Evolutionary conservation across 2,113 vertebrate genomes (phyloP).

Genomic region (Thunnus maccoyii): DNA sequence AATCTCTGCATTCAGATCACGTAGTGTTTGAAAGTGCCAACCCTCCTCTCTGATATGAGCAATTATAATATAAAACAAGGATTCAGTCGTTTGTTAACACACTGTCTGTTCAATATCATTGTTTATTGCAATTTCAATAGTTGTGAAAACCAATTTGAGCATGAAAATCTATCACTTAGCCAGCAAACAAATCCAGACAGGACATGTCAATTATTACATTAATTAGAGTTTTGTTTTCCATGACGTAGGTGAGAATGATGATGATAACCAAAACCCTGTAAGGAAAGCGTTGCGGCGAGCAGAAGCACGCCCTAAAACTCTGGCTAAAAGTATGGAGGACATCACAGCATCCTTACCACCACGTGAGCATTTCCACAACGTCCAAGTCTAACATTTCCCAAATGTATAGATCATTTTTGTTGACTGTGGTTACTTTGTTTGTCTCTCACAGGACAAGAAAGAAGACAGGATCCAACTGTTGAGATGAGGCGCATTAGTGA

Average conservation of each 20-base stretch:
- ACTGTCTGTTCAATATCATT: not conserved
- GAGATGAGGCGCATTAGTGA: slow-evolving; percentile 88
- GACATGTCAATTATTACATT: not conserved
- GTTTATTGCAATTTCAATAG: not conserved
- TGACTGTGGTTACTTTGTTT: not conserved
- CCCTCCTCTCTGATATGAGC: too few relatives aligned
- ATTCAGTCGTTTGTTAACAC: not conserved
- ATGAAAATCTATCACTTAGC: not conserved
- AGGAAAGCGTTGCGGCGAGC: slow-evolving; percentile 90
- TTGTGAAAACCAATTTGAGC: not conserved
- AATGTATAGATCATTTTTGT: not conserved
- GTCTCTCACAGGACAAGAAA: slow-evolving; percentile 63
- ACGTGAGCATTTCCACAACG: slow-evolving; percentile 87
- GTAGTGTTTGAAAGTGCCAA: too few relatives aligned
- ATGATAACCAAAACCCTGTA: slow-evolving; percentile 84
- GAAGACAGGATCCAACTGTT: slow-evolving; percentile 42
- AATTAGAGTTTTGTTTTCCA: not conserved
- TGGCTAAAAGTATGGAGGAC: slow-evolving; percentile 95
- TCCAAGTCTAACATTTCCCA: not conserved
- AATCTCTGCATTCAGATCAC: too few relatives aligned
- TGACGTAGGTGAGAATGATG: slow-evolving; percentile 63
- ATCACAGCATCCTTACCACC: slow-evolving; percentile 86
- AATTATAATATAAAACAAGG: too few relatives aligned
- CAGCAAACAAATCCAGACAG: not conserved
- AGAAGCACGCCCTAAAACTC: slow-evolving; percentile 86